These are phyloP conservation scores for Drosophila erecta DNA, from an alignment of 1,140 invertebrate species.

Conservation along the genomic window DNA sequence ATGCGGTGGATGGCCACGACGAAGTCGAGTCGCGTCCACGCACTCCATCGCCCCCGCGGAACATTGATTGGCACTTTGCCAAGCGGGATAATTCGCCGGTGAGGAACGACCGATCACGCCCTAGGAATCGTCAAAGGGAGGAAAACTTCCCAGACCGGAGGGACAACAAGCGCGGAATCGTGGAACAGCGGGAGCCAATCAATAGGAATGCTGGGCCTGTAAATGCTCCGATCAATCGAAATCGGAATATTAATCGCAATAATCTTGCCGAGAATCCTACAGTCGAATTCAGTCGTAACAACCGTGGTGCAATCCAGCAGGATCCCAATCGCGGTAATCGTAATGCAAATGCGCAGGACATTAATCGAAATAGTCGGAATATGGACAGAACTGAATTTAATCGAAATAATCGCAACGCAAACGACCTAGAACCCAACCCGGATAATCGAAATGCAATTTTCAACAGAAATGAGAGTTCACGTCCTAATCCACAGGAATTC, in stretches of 20 bases:
- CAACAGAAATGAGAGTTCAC: background rate
- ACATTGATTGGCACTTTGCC: conserved; percentile 58
- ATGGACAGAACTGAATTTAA: background rate
- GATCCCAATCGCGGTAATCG: background rate
- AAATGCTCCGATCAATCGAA: too few relatives aligned
- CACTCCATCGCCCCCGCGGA: conserved; percentile 47
- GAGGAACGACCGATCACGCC: conserved; percentile 8
- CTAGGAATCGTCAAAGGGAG: background rate
- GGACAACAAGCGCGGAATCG: conserved; percentile 2
- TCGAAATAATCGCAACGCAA: background rate
- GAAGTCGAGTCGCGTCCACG: conserved; percentile 4
- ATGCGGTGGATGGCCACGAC: conserved; percentile 13
- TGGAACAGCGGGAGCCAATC: background rate
- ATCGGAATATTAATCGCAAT: background rate
- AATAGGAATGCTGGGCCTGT: too few relatives aligned
- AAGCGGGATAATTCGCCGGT: background rate
- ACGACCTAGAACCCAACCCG: background rate
- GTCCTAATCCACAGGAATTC: background rate
- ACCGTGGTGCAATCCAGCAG: background rate
- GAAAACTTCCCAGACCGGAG: background rate
- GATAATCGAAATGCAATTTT: conserved; percentile 4
- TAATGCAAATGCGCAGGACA: background rate
- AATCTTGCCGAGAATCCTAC: too few relatives aligned
- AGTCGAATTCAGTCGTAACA: background rate
- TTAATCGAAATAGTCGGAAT: conserved; percentile 4